Evolutionary conservation across 2,113 vertebrate species (phyloP), one percentile per base, ranked within the genome.

Genomic region (Catagonus wagneri): DNA sequence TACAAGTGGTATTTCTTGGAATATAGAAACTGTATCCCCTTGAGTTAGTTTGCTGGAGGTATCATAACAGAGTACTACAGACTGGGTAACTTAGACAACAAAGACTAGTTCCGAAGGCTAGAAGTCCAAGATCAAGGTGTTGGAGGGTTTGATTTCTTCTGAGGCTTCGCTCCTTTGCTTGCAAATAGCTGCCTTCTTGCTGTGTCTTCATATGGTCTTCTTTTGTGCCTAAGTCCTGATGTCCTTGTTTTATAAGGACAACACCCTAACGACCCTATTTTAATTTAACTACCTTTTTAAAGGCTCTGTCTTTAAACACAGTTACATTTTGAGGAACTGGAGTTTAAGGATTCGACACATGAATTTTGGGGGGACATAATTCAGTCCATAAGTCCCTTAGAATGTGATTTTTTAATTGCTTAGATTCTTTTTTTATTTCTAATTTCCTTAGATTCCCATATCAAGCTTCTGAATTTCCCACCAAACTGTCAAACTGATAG

Each of bases 401-500:
- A 92, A 69, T 93, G 17, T 87, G 32, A 69, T 58, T 90, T 52
- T 95, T 58, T 0, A 11, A 23, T 44, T 44, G 5, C 44, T 44
- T 4, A 44, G 44, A 44, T 44, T 44, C 44, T 44, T 44, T 44
- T 44, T 44, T 44, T 44, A 6, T 44, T 44, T 44, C 44, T 44
- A 36, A 80, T 36, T 32, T 32, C 54, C 22, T 60, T 68, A 58
- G 27, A 58, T 76, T n/a, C 25, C 17, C 52, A 66, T 74, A 23
- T 23, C 27, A 63, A 94, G 56, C 72, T 90, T 87, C 34, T 32
- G 44, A 74, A 54, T 92, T 94, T 93, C 23, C 22, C 56, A 60
- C 36, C 13, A 65, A 94, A 87, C 52, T 90, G 50, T 92, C 65
- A 81, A 94, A 88, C 11, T 68, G 80, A 83, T 74, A 90, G 17